Conservation (phyloP, 2,113 vertebrate genomes). For the Phoenicopterus ruber region DNA sequence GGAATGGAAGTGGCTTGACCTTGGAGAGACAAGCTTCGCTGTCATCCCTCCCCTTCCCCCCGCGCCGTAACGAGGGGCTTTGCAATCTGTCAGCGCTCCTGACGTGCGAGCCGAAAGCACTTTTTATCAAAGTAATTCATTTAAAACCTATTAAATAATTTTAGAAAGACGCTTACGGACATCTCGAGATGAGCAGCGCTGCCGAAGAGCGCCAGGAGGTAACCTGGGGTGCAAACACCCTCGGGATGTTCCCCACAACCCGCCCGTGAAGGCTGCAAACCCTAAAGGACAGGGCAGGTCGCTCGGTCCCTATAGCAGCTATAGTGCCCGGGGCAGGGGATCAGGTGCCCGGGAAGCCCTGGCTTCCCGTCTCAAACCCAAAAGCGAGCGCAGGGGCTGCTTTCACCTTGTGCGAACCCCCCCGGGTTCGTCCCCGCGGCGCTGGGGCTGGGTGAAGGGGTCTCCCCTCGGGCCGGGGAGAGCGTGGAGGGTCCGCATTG, state of each 20-base stretch:
- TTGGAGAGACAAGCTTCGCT: neutral
- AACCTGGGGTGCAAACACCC: neutral
- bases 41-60: neutral
- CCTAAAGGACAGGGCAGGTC: accelerated
- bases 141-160: neutral
- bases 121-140: neutral
- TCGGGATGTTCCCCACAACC: accelerated
- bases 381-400: neutral
- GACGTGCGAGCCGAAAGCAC: accelerated
- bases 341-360: neutral
- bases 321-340: accelerated
- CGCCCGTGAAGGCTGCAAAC: accelerated
- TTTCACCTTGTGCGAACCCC: neutral
- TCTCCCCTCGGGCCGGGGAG: neutral
- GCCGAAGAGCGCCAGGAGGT: neutral
- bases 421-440: accelerated
- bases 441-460: neutral
- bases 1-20: neutral
- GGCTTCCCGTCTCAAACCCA: neutral
- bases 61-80: neutral
- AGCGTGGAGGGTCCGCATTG: conserved; percentile 1
- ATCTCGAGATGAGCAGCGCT: accelerated
- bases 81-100: neutral
- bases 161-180: accelerated
- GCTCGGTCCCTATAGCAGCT: accelerated